Conservation (phyloP, 2,113 vertebrate species). For the Rhabdomys dilectus region DNA sequence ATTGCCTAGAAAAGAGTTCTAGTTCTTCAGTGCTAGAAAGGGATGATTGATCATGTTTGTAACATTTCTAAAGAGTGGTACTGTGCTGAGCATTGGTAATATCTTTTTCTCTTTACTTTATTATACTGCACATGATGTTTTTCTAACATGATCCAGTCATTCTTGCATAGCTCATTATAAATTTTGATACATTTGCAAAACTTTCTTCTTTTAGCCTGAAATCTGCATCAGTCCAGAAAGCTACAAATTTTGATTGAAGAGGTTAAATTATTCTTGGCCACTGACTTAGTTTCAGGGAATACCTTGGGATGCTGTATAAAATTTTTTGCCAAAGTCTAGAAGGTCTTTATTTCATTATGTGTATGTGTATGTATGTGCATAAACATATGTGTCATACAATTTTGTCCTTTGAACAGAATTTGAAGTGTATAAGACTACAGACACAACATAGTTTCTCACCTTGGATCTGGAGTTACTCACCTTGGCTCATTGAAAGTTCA, state of each 20-base stretch:
- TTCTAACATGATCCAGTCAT: neutral
- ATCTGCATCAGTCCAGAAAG: neutral
- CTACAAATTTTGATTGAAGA: neutral
- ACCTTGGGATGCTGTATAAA: neutral
- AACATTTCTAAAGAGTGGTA: neutral
- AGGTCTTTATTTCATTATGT: neutral
- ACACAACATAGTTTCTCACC: too few species aligned
- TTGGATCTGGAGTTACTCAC: neutral
- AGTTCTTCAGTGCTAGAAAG: neutral
- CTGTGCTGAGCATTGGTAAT: neutral
- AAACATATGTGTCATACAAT: neutral
- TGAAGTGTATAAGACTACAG: neutral
- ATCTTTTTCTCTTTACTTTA: neutral
- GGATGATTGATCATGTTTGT: neutral
- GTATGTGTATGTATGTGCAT: neutral
- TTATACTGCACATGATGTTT: neutral
- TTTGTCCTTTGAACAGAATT: neutral
- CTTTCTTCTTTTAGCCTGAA: neutral
- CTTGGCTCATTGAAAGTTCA: neutral
- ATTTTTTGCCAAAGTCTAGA: neutral
- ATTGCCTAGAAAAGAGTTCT: neutral
- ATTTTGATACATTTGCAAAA: slow-evolving; percentile 30
- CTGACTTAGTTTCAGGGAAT: neutral
- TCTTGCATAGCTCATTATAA: neutral
- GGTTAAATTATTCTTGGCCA: neutral